Conservation (phyloP, 2,113 vertebrate species). For the Hemicordylus capensis region DNA sequence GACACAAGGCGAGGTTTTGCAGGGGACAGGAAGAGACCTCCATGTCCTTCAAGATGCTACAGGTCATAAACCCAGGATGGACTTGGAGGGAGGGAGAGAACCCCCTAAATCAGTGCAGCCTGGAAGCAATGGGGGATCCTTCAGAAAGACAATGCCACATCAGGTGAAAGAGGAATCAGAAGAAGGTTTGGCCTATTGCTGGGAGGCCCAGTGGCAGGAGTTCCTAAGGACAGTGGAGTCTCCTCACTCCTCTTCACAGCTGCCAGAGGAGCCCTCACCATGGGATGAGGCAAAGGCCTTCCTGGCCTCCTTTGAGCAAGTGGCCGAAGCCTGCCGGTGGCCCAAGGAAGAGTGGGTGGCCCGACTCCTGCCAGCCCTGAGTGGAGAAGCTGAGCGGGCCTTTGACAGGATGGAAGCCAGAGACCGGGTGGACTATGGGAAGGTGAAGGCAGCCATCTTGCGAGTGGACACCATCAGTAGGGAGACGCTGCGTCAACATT, state of each 20-base stretch:
- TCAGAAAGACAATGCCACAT: not conserved
- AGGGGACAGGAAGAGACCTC: not conserved
- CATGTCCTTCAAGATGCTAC: not conserved
- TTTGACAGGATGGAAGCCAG: no score
- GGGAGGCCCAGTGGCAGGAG: conserved; percentile 8
- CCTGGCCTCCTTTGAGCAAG: no score
- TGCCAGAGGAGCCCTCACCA: not conserved
- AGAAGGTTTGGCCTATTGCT: not conserved
- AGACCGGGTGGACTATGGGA: no score
- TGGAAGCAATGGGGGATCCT: not conserved
- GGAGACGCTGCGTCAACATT: not conserved
- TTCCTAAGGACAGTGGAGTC: not conserved
- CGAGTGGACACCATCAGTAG: no score
- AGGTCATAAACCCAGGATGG: not conserved
- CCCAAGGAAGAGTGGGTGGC: no score
- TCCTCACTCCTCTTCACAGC: not conserved
- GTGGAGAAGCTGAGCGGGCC: no score
- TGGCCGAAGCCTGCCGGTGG: no score
- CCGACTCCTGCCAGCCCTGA: no score
- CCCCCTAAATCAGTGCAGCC: no score
- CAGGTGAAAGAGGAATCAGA: not conserved
- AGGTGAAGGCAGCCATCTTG: no score
- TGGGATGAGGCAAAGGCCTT: not conserved
- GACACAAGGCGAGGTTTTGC: not conserved
- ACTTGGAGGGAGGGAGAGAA: not conserved